phyloP scores from a whole-genome alignment of 2,888 invertebrate species.

The Drosophila eohydei region DNA sequence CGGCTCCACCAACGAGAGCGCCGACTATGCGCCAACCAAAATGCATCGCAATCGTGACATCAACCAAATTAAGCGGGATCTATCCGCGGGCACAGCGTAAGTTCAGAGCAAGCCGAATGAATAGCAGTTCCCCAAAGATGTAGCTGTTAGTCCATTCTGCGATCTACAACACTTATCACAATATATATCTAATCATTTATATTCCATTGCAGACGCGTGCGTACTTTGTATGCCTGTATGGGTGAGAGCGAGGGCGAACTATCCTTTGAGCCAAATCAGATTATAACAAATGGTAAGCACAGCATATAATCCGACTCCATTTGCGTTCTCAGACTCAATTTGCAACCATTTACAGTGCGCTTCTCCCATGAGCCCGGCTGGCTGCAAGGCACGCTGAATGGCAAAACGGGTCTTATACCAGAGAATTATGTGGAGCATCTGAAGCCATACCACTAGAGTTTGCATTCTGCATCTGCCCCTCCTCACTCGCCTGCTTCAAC shows the following conservation, averaged over 20 bases:
- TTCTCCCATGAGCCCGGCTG: slow-evolving; percentile 98
- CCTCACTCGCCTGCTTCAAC: not conserved
- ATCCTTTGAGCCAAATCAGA: slow-evolving; percentile 99
- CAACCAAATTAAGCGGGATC: slow-evolving; percentile 84
- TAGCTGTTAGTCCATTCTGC: too few relatives aligned
- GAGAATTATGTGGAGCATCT: slow-evolving; percentile 96
- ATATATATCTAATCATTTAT: not conserved
- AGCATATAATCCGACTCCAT: not conserved
- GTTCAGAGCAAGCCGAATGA: slow-evolving; percentile 33
- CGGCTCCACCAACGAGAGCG: slow-evolving; percentile 64
- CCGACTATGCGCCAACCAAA: slow-evolving; percentile 86
- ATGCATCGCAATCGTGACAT: slow-evolving; percentile 86
- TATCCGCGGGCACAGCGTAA: slow-evolving; percentile 84
- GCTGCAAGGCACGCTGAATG: slow-evolving; percentile 97
- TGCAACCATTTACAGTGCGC: slow-evolving; percentile 87
- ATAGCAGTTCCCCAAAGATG: too few relatives aligned
- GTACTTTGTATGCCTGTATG: slow-evolving; percentile 97
- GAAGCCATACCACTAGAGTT: slow-evolving; percentile 81
- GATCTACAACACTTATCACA: too few relatives aligned
- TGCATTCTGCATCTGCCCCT: slow-evolving; percentile 4
- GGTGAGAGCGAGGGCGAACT: slow-evolving; percentile 98
- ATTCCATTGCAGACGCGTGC: slow-evolving; percentile 88
- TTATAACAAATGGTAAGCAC: slow-evolving; percentile 95
- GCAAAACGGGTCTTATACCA: slow-evolving; percentile 96
- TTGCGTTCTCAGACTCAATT: not conserved